These are phyloP conservation scores for Geopemphigus sp. DNA, from an alignment of 1,140 invertebrate genomes.

Conservation along the genomic window DNA sequence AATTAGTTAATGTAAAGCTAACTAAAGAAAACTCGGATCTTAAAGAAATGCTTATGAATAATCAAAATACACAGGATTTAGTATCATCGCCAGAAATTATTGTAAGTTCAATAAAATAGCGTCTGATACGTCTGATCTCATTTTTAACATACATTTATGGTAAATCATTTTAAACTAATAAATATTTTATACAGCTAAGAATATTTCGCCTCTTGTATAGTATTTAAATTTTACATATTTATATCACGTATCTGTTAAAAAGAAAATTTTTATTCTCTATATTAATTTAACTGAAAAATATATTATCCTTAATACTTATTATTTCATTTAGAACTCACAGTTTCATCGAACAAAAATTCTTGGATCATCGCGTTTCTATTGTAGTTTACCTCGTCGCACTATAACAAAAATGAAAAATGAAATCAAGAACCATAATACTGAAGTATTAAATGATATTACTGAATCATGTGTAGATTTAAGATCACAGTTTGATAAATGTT, in stretches of 20 bases:
- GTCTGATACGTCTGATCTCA: too few relatives aligned
- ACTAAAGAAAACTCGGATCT: constrained; percentile 36
- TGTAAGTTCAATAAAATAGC: not conserved
- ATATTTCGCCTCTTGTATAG: too few relatives aligned
- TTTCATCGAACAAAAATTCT: constrained; percentile 31
- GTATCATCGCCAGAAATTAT: not conserved
- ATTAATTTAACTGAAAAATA: too few relatives aligned
- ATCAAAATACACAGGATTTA: constrained; percentile 7
- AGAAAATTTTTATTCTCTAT: too few relatives aligned
- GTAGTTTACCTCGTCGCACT: constrained; percentile 26
- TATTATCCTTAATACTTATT: too few relatives aligned
- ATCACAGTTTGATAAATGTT: constrained; percentile 44
- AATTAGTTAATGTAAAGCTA: constrained; percentile 23
- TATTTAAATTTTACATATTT: too few relatives aligned
- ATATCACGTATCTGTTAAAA: too few relatives aligned
- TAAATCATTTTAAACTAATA: too few relatives aligned
- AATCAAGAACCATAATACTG: not conserved
- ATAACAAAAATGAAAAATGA: constrained; percentile 37
- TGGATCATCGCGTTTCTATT: constrained; percentile 34
- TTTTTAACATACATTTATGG: too few relatives aligned
- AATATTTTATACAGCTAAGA: too few relatives aligned
- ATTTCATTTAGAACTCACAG: constrained; percentile 10
- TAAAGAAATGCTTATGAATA: constrained; percentile 24
- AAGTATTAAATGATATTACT: constrained; percentile 30
- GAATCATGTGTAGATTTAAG: constrained; percentile 34